Conservation (phyloP, 2,888 invertebrate genomes). For the Kuschelorhynchus macadamiae region DNA sequence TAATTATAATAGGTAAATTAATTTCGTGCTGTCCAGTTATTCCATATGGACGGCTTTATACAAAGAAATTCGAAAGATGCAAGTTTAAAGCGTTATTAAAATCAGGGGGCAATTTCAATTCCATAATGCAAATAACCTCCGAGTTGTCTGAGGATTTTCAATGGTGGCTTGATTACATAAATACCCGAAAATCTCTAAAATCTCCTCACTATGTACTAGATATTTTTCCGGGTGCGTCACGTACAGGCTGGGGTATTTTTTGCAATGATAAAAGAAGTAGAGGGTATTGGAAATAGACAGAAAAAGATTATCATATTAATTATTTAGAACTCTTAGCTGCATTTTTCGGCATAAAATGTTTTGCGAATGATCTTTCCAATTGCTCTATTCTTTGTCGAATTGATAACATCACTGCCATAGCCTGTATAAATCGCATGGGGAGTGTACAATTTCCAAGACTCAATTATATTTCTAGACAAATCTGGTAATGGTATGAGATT, state of each 20-base stretch:
- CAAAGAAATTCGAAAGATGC: too few relatives aligned
- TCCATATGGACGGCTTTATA: too few relatives aligned
- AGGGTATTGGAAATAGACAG: constrained; percentile 51
- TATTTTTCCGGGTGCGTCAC: constrained; percentile 53
- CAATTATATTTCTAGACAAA: constrained; percentile 51
- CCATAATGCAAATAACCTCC: too few relatives aligned
- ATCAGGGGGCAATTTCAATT: too few relatives aligned
- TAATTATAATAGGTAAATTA: too few relatives aligned
- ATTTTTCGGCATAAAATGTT: constrained; percentile 37
- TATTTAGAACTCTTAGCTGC: constrained; percentile 31
- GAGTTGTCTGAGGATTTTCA: too few relatives aligned
- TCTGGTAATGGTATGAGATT: constrained; percentile 55
- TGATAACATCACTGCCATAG: constrained; percentile 52
- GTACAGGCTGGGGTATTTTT: constrained; percentile 51
- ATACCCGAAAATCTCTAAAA: too few relatives aligned
- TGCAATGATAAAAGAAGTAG: constrained; percentile 42
- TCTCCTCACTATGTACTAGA: constrained; percentile 15
- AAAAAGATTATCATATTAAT: constrained; percentile 47
- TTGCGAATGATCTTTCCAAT: constrained; percentile 37
- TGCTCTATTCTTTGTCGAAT: constrained; percentile 50
- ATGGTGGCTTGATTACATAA: too few relatives aligned
- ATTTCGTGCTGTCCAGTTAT: too few relatives aligned
- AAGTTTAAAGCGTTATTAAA: too few relatives aligned
- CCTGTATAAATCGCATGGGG: constrained; percentile 52
- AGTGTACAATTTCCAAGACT: constrained; percentile 49